These are phyloP conservation scores for Tryphoninae sp. DNA, from an alignment of 2,888 invertebrate genomes.

Conservation along the genomic window DNA sequence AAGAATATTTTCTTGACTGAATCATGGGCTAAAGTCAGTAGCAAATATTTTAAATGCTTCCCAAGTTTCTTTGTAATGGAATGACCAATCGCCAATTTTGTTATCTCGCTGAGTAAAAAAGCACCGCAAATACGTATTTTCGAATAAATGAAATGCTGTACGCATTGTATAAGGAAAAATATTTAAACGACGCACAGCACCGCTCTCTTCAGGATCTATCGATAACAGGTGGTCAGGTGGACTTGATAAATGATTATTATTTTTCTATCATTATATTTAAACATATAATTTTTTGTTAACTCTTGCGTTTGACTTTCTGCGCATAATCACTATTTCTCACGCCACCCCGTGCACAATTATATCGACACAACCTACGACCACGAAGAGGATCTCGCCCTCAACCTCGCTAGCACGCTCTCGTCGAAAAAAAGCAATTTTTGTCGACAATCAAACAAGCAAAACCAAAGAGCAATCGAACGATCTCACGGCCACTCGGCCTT, in stretches of 20 bases:
- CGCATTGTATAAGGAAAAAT: background rate
- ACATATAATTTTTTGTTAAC: constrained; percentile 34
- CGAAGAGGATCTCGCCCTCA: constrained; percentile 67
- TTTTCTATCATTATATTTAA: constrained; percentile 59
- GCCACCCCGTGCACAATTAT: constrained; percentile 68
- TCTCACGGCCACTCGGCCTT: constrained; percentile 68
- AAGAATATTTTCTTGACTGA: background rate
- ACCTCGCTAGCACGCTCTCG: constrained; percentile 68
- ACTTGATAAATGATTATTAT: constrained; percentile 33
- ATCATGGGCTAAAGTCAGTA: background rate
- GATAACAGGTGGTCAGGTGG: constrained; percentile 75
- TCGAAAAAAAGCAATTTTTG: constrained; percentile 53
- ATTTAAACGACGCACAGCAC: constrained; percentile 68
- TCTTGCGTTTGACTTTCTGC: constrained; percentile 41
- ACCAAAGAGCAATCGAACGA: constrained; percentile 47
- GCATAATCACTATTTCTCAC: constrained; percentile 65
- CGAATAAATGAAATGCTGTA: background rate
- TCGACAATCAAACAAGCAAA: constrained; percentile 44
- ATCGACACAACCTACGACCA: constrained; percentile 66
- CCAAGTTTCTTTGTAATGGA: constrained; percentile 24
- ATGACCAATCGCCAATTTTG: constrained; percentile 15
- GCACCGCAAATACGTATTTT: constrained; percentile 46
- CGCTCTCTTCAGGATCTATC: constrained; percentile 74
- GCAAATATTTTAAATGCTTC: constrained; percentile 18
- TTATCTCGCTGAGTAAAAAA: constrained; percentile 14